These are phyloP conservation scores for Nebria ingens DNA, from an alignment of 1,140 invertebrate species.

Conservation along the genomic window DNA sequence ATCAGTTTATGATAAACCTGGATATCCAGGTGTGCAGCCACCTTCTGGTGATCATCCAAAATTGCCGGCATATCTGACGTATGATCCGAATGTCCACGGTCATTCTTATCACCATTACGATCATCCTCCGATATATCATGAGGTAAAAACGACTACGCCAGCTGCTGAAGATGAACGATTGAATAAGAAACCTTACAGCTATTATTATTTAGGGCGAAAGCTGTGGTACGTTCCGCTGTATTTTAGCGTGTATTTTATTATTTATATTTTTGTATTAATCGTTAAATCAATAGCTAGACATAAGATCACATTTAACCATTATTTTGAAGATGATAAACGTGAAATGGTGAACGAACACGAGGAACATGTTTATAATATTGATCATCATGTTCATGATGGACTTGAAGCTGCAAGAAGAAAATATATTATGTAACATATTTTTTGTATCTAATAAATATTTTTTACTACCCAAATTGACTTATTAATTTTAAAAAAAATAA, in stretches of 20 bases:
- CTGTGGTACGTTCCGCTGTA: slow-evolving; percentile 73
- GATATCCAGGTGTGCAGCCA: background rate
- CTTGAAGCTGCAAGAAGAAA: slow-evolving; percentile 20
- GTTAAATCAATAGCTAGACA: slow-evolving; percentile 67
- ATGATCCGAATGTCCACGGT: slow-evolving; percentile 36
- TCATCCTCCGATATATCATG: slow-evolving; percentile 34
- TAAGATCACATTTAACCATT: slow-evolving; percentile 43
- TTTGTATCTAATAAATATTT: slow-evolving; percentile 9
- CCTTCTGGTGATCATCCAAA: background rate
- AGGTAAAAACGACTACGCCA: slow-evolving; percentile 35
- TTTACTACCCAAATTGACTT: too few species aligned
- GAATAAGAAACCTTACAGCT: slow-evolving; percentile 61
- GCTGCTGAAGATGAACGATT: slow-evolving; percentile 44
- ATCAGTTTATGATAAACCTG: background rate
- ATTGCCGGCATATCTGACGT: slow-evolving; percentile 13
- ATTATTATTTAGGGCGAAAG: slow-evolving; percentile 70
- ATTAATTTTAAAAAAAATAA: too few species aligned
- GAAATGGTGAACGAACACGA: background rate
- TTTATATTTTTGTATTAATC: slow-evolving; percentile 66
- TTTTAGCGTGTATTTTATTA: slow-evolving; percentile 73
- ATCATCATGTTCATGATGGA: slow-evolving; percentile 19
- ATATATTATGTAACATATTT: slow-evolving; percentile 27
- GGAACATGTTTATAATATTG: slow-evolving; percentile 13
- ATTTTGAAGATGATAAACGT: slow-evolving; percentile 19
- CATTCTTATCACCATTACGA: slow-evolving; percentile 35